These are phyloP conservation scores for Xenopus tropicalis DNA, from an alignment of 2,113 vertebrate species.

Conservation along the genomic window UCB_Xtro_10.0 CM004452.2:10926001-10926500, in stretches of 20 bases:
- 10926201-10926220: slow-evolving; percentile 55
- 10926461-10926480: slow-evolving; percentile 78
- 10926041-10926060: background rate
- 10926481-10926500: slow-evolving; percentile 83
- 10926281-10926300: slow-evolving; percentile 64
- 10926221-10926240: slow-evolving; percentile 67
- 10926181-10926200: slow-evolving; percentile 38
- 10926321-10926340: slow-evolving; percentile 53
- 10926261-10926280: slow-evolving; percentile 42
- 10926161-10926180: slow-evolving; percentile 14
- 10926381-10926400: slow-evolving; percentile 53
- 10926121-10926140: slow-evolving; percentile 16
- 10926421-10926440: slow-evolving; percentile 67
- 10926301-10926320: slow-evolving; percentile 56
- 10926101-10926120: slow-evolving; percentile 6
- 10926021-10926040: slow-evolving; percentile 1
- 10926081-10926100: background rate
- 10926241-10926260: slow-evolving; percentile 64
- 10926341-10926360: slow-evolving; percentile 11
- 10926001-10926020: background rate
- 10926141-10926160: slow-evolving; percentile 8
- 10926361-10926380: slow-evolving; percentile 39
- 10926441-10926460: slow-evolving; percentile 64
- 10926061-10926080: accelerated
- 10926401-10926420: slow-evolving; percentile 65